A percentile compares a stretch with the other conserved stretches of the same genome.
Conservation (phyloP, 53 echinoderm and acorn worm species). For the Apostichopus leukothele region DNA sequence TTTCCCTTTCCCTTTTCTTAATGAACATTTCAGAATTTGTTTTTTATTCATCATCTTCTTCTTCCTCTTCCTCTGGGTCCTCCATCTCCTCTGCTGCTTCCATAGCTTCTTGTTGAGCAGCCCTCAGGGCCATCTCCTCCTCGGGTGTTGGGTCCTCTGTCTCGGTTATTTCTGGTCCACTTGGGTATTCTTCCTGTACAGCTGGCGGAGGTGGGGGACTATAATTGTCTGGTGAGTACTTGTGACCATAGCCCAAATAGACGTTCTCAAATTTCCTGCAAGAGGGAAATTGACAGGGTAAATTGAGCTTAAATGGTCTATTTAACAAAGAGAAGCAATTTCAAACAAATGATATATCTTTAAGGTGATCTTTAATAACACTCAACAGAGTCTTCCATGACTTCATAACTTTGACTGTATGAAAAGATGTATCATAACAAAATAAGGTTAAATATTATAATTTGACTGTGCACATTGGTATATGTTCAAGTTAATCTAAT, state of each 20-base stretch:
- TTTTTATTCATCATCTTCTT: slow-evolving; percentile 78
- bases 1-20: neutral
- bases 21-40: neutral
- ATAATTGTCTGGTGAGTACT: slow-evolving; percentile 96
- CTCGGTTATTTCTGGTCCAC: slow-evolving; percentile 97
- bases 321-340: too few relatives aligned
- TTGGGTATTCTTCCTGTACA: slow-evolving; percentile 95
- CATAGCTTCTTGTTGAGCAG: slow-evolving; percentile 92
- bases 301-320: neutral
- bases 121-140: slow-evolving; percentile 93
- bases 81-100: slow-evolving; percentile 95
- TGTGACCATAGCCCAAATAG: slow-evolving; percentile 93
- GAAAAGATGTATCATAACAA: too few relatives aligned
- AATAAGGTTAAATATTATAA: too few relatives aligned
- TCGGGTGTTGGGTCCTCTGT: slow-evolving; percentile 94
- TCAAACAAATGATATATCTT: too few relatives aligned
- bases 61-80: slow-evolving; percentile 93
- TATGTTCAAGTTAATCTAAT: neutral
- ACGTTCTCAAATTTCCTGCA: slow-evolving; percentile 98
- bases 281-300: neutral
- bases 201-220: slow-evolving; percentile 92
- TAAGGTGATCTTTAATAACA: too few relatives aligned
- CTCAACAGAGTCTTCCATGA: too few relatives aligned
- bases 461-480: too few relatives aligned
- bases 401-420: too few relatives aligned